These are phyloP conservation scores for Eledone cirrhosa DNA, from an alignment of 2,888 invertebrate genomes.

Conservation along the genomic window DNA sequence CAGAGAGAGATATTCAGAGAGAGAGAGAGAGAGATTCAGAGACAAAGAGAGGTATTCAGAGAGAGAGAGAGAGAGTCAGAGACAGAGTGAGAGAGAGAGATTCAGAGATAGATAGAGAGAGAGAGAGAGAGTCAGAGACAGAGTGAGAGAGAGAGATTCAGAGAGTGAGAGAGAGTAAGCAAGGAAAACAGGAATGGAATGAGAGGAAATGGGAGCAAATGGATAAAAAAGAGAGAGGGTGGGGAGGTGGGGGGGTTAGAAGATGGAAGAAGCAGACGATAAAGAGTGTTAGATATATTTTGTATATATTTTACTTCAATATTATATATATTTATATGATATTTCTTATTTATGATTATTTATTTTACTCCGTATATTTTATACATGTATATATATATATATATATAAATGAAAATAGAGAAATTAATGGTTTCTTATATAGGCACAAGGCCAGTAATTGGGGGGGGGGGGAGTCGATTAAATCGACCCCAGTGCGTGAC, in stretches of 20 bases:
- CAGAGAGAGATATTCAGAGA: background rate
- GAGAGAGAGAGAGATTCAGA: background rate
- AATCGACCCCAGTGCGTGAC: too few species aligned
- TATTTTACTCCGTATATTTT: too few species aligned
- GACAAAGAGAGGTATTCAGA: background rate
- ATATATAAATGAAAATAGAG: too few species aligned
- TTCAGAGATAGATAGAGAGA: background rate
- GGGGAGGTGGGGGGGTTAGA: background rate
- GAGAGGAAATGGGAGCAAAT: background rate
- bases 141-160: background rate
- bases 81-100: background rate
- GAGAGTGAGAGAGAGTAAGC: background rate
- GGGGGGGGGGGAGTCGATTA: too few species aligned
- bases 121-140: background rate
- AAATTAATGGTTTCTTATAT: too few species aligned
- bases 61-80: background rate
- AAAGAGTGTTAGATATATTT: constrained; percentile 34
- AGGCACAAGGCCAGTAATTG: too few species aligned
- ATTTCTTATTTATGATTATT: too few species aligned
- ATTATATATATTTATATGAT: too few species aligned
- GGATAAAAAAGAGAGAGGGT: background rate
- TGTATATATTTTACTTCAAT: constrained; percentile 37
- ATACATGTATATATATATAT: too few species aligned
- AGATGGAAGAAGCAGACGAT: background rate
- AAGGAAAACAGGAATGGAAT: background rate